phyloP scores from a whole-genome alignment of 2,113 vertebrate species.

The Eclectus roratus region DNA sequence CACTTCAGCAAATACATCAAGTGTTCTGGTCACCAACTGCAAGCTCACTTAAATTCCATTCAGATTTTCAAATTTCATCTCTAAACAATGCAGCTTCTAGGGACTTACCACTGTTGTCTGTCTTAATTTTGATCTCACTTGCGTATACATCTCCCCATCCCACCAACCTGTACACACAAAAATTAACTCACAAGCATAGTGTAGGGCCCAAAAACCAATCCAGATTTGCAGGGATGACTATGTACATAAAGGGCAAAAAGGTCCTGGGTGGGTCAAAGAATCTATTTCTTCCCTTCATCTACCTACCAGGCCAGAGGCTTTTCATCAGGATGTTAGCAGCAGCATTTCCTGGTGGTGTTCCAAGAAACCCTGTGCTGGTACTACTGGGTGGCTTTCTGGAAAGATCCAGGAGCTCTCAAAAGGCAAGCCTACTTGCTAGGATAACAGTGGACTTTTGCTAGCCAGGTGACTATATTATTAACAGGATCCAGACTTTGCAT shows the following conservation, averaged over 20 bases:
- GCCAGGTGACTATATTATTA: neutral
- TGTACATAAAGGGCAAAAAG: fast-evolving
- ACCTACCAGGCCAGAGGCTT: neutral
- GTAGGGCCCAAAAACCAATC: neutral
- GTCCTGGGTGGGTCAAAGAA: neutral
- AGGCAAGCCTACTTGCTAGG: neutral
- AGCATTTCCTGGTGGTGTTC: neutral
- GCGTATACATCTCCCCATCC: neutral
- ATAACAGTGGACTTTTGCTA: neutral
- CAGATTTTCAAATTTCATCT: neutral
- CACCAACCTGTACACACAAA: neutral
- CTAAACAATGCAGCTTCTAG: neutral
- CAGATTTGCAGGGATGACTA: neutral
- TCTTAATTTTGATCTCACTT: neutral
- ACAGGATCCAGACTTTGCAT: neutral
- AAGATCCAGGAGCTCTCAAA: neutral
- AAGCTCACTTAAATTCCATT: neutral
- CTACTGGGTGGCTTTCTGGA: neutral
- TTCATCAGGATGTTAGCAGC: neutral
- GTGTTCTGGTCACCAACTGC: neutral
- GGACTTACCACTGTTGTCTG: neutral
- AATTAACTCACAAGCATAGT: neutral
- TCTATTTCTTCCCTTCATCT: neutral
- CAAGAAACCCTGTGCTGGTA: neutral
- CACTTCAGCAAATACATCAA: neutral